A percentile compares a stretch with the other conserved stretches of the same genome.
phyloP scores from a whole-genome alignment of 2,797 vertebrate species.

The Bufotes viridis region DNA sequence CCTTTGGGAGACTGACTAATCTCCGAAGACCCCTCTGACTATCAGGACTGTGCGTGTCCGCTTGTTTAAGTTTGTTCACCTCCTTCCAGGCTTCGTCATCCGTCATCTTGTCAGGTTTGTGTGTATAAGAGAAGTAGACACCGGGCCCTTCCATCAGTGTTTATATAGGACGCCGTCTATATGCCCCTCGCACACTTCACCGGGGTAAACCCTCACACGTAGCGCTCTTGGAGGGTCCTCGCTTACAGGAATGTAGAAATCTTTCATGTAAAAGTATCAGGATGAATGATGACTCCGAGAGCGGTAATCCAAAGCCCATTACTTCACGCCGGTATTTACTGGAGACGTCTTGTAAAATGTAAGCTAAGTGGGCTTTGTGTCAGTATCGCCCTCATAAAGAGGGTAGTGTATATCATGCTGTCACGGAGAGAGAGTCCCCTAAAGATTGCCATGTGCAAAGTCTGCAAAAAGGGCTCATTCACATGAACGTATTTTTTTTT shows the following conservation, averaged over 20 bases:
- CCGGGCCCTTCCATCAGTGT: not conserved
- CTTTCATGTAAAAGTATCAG: not conserved
- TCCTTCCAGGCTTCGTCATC: not conserved
- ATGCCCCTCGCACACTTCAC: not conserved
- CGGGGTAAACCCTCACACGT: too few relatives aligned
- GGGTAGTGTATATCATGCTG: not conserved
- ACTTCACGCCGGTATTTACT: not conserved
- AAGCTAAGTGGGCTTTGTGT: not conserved
- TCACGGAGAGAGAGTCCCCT: not conserved
- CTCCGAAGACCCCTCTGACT: too few relatives aligned
- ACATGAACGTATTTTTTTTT: too few relatives aligned
- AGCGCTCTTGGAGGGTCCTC: not conserved
- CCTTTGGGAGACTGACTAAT: too few relatives aligned
- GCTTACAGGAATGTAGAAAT: not conserved
- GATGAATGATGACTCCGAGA: not conserved
- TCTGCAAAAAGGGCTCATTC: not conserved
- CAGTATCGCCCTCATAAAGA: not conserved
- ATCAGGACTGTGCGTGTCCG: too few relatives aligned
- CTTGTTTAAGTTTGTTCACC: too few relatives aligned
- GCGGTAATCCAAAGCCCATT: not conserved
- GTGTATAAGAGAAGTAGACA: not conserved
- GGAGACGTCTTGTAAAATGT: not conserved
- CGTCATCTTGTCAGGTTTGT: constrained; percentile 22
- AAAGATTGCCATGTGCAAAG: not conserved
- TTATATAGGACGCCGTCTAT: not conserved